Evolutionary conservation across 2,888 invertebrate genomes (phyloP).

Genomic region (Drosophila maculinotata): DNA sequence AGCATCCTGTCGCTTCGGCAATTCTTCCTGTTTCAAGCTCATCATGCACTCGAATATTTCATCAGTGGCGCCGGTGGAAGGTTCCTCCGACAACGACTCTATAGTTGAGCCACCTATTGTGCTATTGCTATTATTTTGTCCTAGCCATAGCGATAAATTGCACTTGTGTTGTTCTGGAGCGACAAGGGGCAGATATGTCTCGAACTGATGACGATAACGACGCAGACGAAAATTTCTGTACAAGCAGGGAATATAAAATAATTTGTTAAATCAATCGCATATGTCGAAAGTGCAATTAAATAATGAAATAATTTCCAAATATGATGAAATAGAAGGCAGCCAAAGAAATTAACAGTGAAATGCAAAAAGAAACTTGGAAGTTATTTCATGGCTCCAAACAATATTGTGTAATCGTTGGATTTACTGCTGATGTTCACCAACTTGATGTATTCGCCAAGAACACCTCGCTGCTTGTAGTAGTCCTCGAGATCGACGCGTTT

Average conservation of each 20-base stretch:
- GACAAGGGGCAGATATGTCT: slow-evolving; percentile 80
- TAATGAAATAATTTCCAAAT: neutral
- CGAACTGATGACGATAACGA: slow-evolving; percentile 83
- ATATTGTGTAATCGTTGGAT: slow-evolving; percentile 32
- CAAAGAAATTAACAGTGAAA: neutral
- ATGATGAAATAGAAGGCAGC: neutral
- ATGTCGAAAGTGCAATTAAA: neutral
- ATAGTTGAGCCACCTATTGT: slow-evolving; percentile 55
- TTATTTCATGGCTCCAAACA: slow-evolving; percentile 3
- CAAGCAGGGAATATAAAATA: neutral
- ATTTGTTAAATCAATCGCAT: neutral
- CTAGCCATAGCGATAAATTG: slow-evolving; percentile 77
- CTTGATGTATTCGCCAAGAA: slow-evolving; percentile 83
- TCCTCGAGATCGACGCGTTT: slow-evolving; percentile 82
- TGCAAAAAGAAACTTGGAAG: neutral
- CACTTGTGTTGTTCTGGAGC: slow-evolving; percentile 71
- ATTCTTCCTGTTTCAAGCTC: slow-evolving; percentile 42
- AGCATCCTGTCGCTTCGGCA: slow-evolving; percentile 28
- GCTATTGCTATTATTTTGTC: slow-evolving; percentile 51
- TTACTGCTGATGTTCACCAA: slow-evolving; percentile 55
- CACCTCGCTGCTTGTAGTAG: slow-evolving; percentile 83
- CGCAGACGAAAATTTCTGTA: slow-evolving; percentile 82
- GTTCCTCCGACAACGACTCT: slow-evolving; percentile 33
- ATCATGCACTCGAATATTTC: slow-evolving; percentile 72
- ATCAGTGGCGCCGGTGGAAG: slow-evolving; percentile 69